These are phyloP conservation scores for Megalops atlanticus DNA, from an alignment of 2,113 vertebrate genomes.

Conservation along the genomic window DNA sequence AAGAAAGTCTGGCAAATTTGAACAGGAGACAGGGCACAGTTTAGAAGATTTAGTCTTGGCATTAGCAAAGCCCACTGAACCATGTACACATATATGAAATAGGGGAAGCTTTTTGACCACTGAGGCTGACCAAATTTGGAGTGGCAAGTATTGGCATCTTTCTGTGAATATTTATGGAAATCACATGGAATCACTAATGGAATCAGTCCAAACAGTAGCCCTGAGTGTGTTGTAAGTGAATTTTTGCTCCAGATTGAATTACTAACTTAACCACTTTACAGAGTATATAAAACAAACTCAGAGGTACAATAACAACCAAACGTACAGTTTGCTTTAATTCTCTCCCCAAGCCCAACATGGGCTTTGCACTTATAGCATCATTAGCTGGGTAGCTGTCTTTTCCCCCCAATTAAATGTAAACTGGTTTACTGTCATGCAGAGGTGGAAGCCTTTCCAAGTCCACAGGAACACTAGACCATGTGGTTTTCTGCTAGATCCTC, in stretches of 20 bases:
- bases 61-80: not conserved
- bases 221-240: no score
- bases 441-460: not conserved
- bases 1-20: not conserved
- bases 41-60: constrained; percentile 2
- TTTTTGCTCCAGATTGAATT: not conserved
- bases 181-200: no score
- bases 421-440: not conserved
- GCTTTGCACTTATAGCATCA: not conserved
- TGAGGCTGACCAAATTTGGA: not conserved
- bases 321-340: not conserved
- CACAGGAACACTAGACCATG: not conserved
- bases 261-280: not conserved
- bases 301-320: not conserved
- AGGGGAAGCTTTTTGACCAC: not conserved
- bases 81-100: not conserved
- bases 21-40: not conserved
- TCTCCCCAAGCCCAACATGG: not conserved
- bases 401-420: not conserved
- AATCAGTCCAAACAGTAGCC: not conserved
- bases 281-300: not conserved
- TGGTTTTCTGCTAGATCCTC: not conserved
- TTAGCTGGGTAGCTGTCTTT: not conserved
- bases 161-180: no score
- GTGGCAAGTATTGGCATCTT: not conserved